These are phyloP conservation scores for Lepidochrysops patricia DNA, from an alignment of 2,888 invertebrate species.

Conservation along the genomic window DNA sequence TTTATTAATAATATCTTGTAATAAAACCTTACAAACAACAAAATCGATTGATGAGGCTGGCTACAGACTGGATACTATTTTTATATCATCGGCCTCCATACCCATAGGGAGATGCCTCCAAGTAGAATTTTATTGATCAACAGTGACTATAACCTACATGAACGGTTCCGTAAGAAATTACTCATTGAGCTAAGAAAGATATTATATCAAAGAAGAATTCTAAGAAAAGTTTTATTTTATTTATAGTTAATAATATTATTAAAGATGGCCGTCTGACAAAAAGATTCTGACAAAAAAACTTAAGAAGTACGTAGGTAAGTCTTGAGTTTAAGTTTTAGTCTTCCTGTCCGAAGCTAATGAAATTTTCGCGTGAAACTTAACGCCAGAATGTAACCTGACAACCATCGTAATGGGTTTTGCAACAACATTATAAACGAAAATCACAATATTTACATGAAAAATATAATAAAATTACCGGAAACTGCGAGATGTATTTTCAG, in stretches of 20 bases:
- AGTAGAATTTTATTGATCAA: neutral
- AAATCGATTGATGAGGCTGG: constrained; percentile 1
- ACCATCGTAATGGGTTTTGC: too few species aligned
- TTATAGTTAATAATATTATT: too few species aligned
- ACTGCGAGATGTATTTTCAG: too few species aligned
- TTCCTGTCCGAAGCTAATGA: neutral
- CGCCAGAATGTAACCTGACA: neutral
- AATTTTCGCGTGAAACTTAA: neutral
- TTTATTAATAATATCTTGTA: neutral
- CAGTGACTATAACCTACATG: neutral
- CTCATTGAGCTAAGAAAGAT: too few species aligned
- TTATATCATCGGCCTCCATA: neutral
- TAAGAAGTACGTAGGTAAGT: too few species aligned
- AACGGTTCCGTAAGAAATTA: neutral
- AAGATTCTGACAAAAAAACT: too few species aligned
- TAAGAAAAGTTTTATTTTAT: too few species aligned
- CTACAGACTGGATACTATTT: neutral
- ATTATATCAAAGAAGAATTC: too few species aligned
- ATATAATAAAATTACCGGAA: too few species aligned
- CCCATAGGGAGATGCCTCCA: neutral
- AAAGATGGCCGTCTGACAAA: too few species aligned
- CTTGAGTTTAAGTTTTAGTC: too few species aligned
- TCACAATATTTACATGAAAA: neutral
- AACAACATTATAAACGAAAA: neutral
- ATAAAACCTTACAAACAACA: neutral